Evolutionary conservation across 2,888 invertebrate genomes (phyloP).

Genomic region (Ormyrus rosae): DNA sequence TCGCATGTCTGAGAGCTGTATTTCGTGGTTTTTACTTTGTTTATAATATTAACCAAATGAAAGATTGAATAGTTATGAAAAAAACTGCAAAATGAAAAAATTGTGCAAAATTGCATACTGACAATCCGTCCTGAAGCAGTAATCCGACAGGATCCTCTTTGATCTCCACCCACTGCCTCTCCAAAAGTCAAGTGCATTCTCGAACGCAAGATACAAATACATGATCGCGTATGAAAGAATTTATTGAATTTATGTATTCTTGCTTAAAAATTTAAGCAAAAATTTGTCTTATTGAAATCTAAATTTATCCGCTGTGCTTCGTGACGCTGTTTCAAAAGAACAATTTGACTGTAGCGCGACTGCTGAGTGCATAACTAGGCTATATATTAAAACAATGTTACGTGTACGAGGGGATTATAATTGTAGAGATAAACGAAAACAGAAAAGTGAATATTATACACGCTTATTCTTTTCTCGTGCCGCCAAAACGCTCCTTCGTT

Average conservation of each 20-base stretch:
- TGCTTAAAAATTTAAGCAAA: background rate
- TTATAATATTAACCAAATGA: constrained; percentile 7
- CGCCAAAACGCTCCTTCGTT: background rate
- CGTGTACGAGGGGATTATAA: constrained; percentile 20
- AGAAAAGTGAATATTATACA: constrained; percentile 19
- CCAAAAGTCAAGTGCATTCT: background rate
- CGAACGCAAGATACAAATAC: background rate
- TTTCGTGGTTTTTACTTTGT: constrained; percentile 2
- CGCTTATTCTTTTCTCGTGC: constrained; percentile 24
- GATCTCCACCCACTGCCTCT: constrained; percentile 17
- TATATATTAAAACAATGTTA: constrained; percentile 23
- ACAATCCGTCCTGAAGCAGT: constrained; percentile 64
- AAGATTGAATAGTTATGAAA: constrained; percentile 3
- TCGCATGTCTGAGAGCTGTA: background rate
- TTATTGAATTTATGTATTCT: constrained; percentile 18
- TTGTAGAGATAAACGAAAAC: constrained; percentile 28
- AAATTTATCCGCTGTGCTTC: constrained; percentile 18
- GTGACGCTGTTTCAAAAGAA: constrained; percentile 6
- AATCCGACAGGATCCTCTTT: constrained; percentile 23
- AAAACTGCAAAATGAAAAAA: background rate
- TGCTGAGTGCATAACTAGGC: constrained; percentile 22
- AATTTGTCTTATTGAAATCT: background rate
- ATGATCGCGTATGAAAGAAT: background rate
- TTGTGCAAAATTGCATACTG: constrained; percentile 42
- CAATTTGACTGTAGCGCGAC: constrained; percentile 14